These are phyloP conservation scores for Mormyrops boulengeri DNA, from an alignment of 2,797 vertebrate species.

Conservation along the genomic window DNA sequence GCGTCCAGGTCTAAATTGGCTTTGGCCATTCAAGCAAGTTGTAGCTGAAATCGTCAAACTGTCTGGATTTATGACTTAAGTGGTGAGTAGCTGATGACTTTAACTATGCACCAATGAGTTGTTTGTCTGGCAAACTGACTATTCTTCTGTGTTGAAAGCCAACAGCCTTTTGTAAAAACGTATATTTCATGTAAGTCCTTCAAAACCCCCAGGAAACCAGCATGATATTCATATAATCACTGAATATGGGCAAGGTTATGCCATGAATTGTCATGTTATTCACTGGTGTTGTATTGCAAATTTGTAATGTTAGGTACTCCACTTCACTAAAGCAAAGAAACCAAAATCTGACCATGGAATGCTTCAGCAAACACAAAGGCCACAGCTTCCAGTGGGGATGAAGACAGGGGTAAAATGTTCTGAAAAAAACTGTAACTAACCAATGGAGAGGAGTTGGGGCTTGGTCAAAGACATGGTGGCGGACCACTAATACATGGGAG, in stretches of 20 bases:
- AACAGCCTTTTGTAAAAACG: neutral
- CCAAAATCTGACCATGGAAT: conserved; percentile 14
- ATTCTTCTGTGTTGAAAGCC: neutral
- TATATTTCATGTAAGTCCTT: neutral
- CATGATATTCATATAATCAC: neutral
- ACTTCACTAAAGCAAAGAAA: conserved; percentile 29
- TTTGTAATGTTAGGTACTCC: conserved; percentile 32
- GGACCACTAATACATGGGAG: neutral
- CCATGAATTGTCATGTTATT: neutral
- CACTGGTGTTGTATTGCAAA: neutral
- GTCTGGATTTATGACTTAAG: neutral
- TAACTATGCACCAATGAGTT: neutral
- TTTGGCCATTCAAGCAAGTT: neutral
- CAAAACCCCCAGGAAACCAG: neutral
- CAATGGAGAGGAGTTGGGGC: neutral
- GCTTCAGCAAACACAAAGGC: conserved; percentile 25
- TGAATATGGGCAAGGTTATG: neutral
- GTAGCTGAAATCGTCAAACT: neutral
- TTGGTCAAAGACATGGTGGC: neutral
- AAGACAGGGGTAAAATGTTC: conserved; percentile 24
- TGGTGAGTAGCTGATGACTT: too few species aligned
- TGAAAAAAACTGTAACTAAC: neutral
- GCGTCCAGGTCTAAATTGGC: neutral
- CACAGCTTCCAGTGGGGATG: conserved; percentile 27
- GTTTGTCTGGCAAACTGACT: neutral